Conservation (phyloP, 2,888 invertebrate species). For the Colostygia pectinataria region DNA sequence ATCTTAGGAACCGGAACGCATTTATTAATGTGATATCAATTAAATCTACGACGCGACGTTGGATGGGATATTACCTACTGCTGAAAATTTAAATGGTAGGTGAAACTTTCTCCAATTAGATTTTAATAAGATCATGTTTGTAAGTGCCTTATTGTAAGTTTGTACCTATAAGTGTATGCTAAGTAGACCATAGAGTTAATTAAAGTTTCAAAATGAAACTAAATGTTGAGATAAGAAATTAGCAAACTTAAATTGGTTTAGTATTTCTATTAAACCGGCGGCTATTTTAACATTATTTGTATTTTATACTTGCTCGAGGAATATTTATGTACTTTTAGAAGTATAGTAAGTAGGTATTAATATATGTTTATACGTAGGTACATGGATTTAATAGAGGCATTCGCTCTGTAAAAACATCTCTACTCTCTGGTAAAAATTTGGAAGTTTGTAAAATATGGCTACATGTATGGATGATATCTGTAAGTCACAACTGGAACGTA, state of each 20-base stretch:
- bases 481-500: conserved; percentile 50
- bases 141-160: neutral
- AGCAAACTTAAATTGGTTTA: neutral
- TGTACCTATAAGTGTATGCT: conserved; percentile 3
- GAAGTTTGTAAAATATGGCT: conserved; percentile 10
- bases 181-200: neutral
- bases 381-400: too few relatives aligned
- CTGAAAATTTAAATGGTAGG: conserved; percentile 72
- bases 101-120: conserved; percentile 45
- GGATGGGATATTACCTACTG: conserved; percentile 62
- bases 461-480: conserved; percentile 50
- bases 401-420: neutral
- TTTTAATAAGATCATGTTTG: conserved; percentile 26
- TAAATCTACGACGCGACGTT: conserved; percentile 40
- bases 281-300: too few relatives aligned
- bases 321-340: too few relatives aligned
- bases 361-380: too few relatives aligned
- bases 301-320: too few relatives aligned
- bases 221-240: neutral
- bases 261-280: neutral
- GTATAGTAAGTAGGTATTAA: too few relatives aligned
- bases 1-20: conserved; percentile 74
- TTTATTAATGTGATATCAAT: conserved; percentile 66
- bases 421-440: neutral
- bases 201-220: conserved; percentile 1